These are phyloP conservation scores for Calliphora vomitoria DNA, from an alignment of 2,888 invertebrate species.

Conservation along the genomic window DNA sequence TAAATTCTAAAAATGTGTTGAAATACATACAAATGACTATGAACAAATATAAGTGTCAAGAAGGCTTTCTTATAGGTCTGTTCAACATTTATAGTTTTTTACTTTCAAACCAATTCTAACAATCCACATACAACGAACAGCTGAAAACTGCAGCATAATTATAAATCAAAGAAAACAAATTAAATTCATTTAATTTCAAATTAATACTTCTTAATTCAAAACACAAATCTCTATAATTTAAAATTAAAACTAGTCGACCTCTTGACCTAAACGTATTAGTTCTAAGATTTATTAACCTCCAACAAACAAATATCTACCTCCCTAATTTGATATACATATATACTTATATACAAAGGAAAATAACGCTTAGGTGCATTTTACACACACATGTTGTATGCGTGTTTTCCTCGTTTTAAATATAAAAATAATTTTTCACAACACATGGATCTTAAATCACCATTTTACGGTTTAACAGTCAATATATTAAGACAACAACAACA, in stretches of 20 bases:
- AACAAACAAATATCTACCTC: neutral
- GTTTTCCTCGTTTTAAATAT: neutral
- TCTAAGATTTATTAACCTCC: constrained; percentile 9
- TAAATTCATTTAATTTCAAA: neutral
- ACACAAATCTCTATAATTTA: neutral
- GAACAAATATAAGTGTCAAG: too few relatives aligned
- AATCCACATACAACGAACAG: neutral
- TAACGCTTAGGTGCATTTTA: neutral
- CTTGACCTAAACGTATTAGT: neutral
- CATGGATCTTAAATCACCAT: constrained; percentile 31
- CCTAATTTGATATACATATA: neutral
- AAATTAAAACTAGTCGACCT: neutral
- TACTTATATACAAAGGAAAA: too few relatives aligned
- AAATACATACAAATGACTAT: too few relatives aligned
- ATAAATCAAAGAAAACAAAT: constrained; percentile 1
- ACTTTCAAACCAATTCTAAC: too few relatives aligned
- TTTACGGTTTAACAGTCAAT: constrained; percentile 24
- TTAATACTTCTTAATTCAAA: neutral
- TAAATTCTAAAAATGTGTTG: too few relatives aligned
- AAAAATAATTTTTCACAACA: neutral
- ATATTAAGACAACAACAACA: neutral
- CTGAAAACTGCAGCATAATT: neutral
- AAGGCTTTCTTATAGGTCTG: too few relatives aligned
- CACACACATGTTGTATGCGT: neutral
- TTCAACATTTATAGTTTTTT: too few relatives aligned